Conservation (phyloP, 2,888 invertebrate species). For the Meta bourneti region DNA sequence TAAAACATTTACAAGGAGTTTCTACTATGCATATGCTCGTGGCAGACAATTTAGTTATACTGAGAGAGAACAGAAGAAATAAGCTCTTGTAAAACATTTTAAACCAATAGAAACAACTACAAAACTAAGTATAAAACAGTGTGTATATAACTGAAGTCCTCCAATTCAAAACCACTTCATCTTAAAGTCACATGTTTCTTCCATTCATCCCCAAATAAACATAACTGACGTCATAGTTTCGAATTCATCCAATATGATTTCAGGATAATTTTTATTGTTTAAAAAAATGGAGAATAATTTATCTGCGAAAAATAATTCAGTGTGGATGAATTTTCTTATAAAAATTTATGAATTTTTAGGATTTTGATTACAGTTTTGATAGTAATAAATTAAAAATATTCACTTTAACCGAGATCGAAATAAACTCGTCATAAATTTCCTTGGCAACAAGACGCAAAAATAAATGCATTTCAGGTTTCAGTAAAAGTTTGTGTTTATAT, state of each 20-base stretch:
- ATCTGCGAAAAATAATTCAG: not conserved
- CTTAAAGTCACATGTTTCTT: conserved; percentile 13
- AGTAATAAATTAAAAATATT: not conserved
- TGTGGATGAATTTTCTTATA: not conserved
- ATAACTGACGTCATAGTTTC: not conserved
- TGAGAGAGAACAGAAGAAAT: conserved; percentile 7
- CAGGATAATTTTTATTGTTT: not conserved
- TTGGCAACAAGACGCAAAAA: not conserved
- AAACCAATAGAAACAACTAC: not conserved
- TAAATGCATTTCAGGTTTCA: not conserved
- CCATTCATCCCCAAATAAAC: not conserved
- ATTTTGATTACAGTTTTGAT: not conserved
- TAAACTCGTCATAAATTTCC: not conserved
- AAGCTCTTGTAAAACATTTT: conserved; percentile 14
- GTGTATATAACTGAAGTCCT: not conserved
- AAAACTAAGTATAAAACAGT: not conserved
- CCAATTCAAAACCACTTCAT: not conserved
- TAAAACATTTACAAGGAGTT: conserved; percentile 50
- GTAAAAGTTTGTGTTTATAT: too few species aligned
- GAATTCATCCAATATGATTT: not conserved
- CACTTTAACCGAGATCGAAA: not conserved
- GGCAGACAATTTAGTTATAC: not conserved
- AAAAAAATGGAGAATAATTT: not conserved
- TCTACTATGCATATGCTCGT: conserved; percentile 1
- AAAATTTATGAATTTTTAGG: not conserved